phyloP scores from a whole-genome alignment of 1,140 invertebrate species.

The Euura lappo region DNA sequence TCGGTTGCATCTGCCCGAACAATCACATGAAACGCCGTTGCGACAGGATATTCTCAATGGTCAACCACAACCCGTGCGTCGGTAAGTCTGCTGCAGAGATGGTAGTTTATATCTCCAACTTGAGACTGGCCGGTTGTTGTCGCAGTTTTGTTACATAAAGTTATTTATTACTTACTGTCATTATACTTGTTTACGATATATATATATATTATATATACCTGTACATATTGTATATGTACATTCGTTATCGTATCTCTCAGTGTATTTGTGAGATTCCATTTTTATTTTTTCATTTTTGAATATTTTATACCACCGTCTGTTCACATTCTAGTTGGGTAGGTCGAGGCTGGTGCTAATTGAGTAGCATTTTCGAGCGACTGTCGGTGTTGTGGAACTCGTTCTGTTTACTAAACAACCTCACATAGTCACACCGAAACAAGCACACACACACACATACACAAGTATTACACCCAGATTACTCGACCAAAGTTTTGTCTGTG shows the following conservation, averaged over 20 bases:
- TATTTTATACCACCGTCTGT: neutral
- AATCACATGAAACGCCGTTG: constrained; percentile 86
- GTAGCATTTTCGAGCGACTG: constrained; percentile 30
- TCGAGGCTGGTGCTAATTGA: constrained; percentile 8
- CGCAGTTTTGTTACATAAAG: neutral
- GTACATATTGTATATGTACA: neutral
- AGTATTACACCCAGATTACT: neutral
- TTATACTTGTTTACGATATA: neutral
- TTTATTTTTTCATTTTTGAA: neutral
- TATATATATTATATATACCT: neutral
- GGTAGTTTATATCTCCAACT: neutral
- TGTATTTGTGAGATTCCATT: neutral
- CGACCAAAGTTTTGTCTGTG: neutral
- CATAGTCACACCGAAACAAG: neutral
- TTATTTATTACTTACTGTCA: neutral
- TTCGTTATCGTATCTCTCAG: neutral
- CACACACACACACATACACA: neutral
- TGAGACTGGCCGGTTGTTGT: neutral
- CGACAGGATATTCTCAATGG: constrained; percentile 82
- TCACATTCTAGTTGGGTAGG: constrained; percentile 6
- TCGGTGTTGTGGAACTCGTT: constrained; percentile 40
- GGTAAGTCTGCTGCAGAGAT: constrained; percentile 69
- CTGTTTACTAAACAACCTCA: constrained; percentile 11
- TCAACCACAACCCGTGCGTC: constrained; percentile 90
- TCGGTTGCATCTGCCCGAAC: constrained; percentile 89